Evolutionary conservation across 2,113 vertebrate genomes (phyloP), one percentile per base, ranked within the genome.

Genomic region (Hippocampus mohnikei): DNA sequence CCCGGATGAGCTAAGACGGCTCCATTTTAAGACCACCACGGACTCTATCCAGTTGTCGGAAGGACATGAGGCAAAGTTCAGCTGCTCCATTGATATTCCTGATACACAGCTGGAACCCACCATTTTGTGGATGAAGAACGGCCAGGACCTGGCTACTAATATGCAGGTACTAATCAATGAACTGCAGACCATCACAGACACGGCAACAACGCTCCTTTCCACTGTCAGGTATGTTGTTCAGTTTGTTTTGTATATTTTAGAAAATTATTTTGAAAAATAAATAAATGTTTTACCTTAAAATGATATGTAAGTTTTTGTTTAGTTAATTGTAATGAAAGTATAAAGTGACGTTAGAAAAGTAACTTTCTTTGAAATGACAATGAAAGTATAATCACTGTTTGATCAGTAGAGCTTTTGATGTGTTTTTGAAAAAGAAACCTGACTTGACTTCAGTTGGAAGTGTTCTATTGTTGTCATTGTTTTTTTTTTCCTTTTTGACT

Each of bases 61-160:
- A 84, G 94, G 95, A 68, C 93, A 89, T 44, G 87, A 91, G 2
- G 85, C 93, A 27, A 94, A 87, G 1, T 95, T 99, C 74, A 98
- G 96, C 84, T 99, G 97, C 82, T 97, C 97, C 4, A 96, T 99
- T 72, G 91, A 88, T 41, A 85, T 96, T 63, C 93, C 92, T 0
- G 88, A 88, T 11, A 12, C 84, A 0, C 84, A 85, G 66, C 89
- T 91, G 0, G 94, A 97, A 0, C 87, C 88, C 0, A 76, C 73
- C 69, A 95, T 98, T 75, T 72, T 94, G 40, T 93, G 96, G 93
- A 91, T 93, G 92, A 99, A 95, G 84, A 91, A 98, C 0, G 93
- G 92, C 4, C 88, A 84, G 69, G 95, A 96, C 40, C 82, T 97
- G 74, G 73, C 87, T 0, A 66, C 59, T 2, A 91, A 89, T 29